Conservation (phyloP, 1,140 invertebrate species). For the Drosophila willistoni region DNA sequence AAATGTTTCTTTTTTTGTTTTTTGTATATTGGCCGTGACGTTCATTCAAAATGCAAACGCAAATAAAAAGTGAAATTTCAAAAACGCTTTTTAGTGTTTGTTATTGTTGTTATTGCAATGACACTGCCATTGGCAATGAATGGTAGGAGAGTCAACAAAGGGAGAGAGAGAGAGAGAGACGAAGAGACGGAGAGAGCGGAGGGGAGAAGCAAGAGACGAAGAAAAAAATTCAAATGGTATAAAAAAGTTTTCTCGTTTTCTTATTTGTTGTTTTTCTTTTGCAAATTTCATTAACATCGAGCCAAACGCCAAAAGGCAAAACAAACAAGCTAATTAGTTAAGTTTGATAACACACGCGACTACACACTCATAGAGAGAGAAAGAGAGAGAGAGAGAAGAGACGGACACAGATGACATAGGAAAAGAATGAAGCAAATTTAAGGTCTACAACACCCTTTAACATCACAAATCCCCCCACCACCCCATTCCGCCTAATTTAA, state of each 20-base stretch:
- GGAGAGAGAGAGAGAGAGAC: constrained; percentile 10
- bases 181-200: too few relatives aligned
- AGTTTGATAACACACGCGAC: constrained; percentile 40
- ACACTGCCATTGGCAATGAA: constrained; percentile 55
- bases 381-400: too few relatives aligned
- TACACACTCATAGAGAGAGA: background rate
- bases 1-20: constrained; percentile 12
- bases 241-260: constrained; percentile 25
- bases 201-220: background rate
- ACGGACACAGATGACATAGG: constrained; percentile 1
- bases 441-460: constrained; percentile 24
- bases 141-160: constrained; percentile 8
- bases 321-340: constrained; percentile 57
- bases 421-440: background rate
- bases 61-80: constrained; percentile 56
- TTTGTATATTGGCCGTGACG: constrained; percentile 31
- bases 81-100: constrained; percentile 39
- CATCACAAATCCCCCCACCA: background rate
- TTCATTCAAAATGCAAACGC: constrained; percentile 37
- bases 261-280: constrained; percentile 6
- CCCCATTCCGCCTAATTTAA: background rate
- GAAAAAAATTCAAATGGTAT: constrained; percentile 6
- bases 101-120: constrained; percentile 38
- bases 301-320: constrained; percentile 18
- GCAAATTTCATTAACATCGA: constrained; percentile 24